A percentile compares a stretch with the other conserved stretches of the same genome.
phyloP scores from a whole-genome alignment of 2,113 vertebrate species.

The Lathamus discolor region DNA sequence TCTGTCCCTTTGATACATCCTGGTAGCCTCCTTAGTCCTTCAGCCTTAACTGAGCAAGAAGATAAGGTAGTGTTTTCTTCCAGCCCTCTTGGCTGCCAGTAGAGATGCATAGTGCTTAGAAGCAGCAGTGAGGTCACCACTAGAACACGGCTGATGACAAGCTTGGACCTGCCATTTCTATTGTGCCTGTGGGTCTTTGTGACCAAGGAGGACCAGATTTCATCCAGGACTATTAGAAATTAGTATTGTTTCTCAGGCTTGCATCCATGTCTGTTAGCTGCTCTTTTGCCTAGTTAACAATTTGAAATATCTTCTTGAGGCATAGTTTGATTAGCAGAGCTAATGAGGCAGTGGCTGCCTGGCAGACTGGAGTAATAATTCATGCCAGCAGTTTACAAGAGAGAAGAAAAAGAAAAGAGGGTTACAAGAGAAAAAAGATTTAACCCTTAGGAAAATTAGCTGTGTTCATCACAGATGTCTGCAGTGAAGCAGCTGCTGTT shows the following conservation, averaged over 20 bases:
- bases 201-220: background rate
- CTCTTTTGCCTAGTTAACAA: background rate
- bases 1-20: background rate
- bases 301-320: slow-evolving; percentile 2
- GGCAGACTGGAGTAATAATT: slow-evolving; percentile 6
- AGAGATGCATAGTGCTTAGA: background rate
- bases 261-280: background rate
- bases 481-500: background rate
- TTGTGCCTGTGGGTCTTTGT: background rate
- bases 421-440: background rate
- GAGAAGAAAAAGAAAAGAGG: background rate
- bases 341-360: slow-evolving; percentile 14
- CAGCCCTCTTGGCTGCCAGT: background rate
- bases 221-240: background rate
- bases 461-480: background rate
- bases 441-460: background rate
- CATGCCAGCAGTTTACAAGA: background rate
- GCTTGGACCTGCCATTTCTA: background rate
- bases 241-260: background rate
- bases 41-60: background rate
- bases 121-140: background rate
- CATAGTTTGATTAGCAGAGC: slow-evolving; percentile 33
- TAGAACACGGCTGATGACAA: background rate
- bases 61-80: background rate
- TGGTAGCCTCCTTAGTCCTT: background rate